Base-by-base conservation (phyloP, 2,888 invertebrate species). In the Odontothrips loti region DNA sequence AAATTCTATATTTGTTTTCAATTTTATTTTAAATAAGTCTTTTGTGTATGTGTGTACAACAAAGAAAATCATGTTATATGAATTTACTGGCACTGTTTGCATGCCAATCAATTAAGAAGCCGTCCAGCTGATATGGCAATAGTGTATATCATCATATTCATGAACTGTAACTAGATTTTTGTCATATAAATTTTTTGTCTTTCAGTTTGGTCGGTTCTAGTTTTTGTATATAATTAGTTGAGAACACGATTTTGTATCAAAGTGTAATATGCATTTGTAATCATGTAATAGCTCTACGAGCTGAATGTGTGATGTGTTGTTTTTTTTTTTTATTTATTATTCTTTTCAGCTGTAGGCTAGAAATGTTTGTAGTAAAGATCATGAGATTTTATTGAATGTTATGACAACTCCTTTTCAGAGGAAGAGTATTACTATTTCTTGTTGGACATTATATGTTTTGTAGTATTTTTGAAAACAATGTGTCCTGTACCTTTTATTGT, bases 371-470 rank as follows among this genome's bases (percentile, higher is more conserved):
- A 68, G 68, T 23, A 68, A 68, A 68, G 68, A 68, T 68, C 23
- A 68, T 68, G 68, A 68, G 68, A 68, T 68, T 68, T 68, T 68
- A 68, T 68, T 68, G 68, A 68, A 23, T 68, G 68, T 68, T 68
- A 68, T 68, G 20, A 68, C 23, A 68, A 68, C 23, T 68, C 68
- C 68, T 68, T 68, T 68, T n/a, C 11, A 68, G 68, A 10, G 68
- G 68, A 68, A 68, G 23, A 68, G 68, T 68, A 68, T 68, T 68
- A 68, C 68, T 68, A 68, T 68, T 68, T 68, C 68, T 68, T 68
- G 68, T 68, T 68, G 68, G 68, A 68, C 68, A 68, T 68, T 68
- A n/a, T 68, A 68, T 68, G 68, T 68, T 68, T 68, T 68, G 68
- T 68, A 68, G 20, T 68, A 68, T n/a, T 68, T 68, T 68, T 68